Evolutionary conservation across 2,113 vertebrate genomes (phyloP), one percentile per base, ranked within the genome.

Genomic region (Cephalopholis sonnerati): DNA sequence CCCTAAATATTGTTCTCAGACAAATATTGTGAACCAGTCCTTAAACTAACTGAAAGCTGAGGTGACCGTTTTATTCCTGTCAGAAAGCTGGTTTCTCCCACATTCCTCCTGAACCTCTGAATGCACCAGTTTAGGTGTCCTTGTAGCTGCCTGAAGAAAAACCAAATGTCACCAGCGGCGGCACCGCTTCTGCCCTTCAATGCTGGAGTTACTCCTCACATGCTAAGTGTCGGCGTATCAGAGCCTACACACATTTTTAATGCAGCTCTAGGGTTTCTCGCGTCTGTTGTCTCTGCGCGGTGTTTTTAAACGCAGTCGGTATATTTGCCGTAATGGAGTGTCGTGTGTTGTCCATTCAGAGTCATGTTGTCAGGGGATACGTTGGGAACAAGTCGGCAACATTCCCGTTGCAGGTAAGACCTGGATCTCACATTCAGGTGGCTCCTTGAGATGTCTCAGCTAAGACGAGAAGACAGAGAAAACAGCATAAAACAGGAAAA

Each of bases 341-440:
- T 87, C 95, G 98, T 74, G 97, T 99, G 83, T 93, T 99, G 68
- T 99, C 98, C 70, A 96, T 99, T 87, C 98, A 99, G 95, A 99
- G 98, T 96, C 98, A 99, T 79, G 98, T 99, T 92, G 97, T 98
- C 87, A 96, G 98, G 79, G 98, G 98, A 92, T 99, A 98, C 89
- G 97, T 99, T 25, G 98, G 98, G 87, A 99, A 99, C 94, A 97
- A 97, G 86, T 97, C 98, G 48, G 98, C 98, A n/a, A 93, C 96
- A 15, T 99, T 99, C 81, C 97, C 97, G 24, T 86, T 98, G 90
- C 97, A 98, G 96, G 97, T 98, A 89, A 87, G 92, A 76, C 9
- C 27, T 22, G 0, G 27, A 48, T 39, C 5, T 3, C 3, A 11
- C 5, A 1, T 11, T 15, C 62, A 53, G 5, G 16, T 54, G 3